phyloP scores from a whole-genome alignment of 2,797 vertebrate genomes.

The Etheostoma nigrum region DNA sequence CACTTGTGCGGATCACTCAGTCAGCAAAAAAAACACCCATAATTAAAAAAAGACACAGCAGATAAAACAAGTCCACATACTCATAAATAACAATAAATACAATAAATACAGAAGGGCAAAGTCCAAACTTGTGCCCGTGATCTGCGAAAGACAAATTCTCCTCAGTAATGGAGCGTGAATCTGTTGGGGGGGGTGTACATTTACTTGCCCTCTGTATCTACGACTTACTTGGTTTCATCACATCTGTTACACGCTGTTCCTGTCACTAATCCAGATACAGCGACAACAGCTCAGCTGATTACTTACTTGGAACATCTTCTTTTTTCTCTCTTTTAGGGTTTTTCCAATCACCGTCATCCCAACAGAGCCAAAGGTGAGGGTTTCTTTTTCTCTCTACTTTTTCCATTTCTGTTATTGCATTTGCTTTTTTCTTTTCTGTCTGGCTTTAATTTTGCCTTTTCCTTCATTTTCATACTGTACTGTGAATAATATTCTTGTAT shows the following conservation, averaged over 20 bases:
- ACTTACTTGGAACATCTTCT: conserved; percentile 38
- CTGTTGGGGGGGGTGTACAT: not conserved
- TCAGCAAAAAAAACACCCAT: too few relatives aligned
- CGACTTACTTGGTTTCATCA: not conserved
- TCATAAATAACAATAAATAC: too few relatives aligned
- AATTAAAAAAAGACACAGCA: too few relatives aligned
- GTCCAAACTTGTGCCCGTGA: too few relatives aligned
- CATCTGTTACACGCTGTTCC: not conserved
- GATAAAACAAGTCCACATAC: too few relatives aligned
- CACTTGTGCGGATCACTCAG: too few relatives aligned
- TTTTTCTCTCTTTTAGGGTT: conserved; percentile 52
- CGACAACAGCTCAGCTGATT: conserved; percentile 2
- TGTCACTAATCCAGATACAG: conserved; percentile 14
- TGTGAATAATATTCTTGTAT: too few relatives aligned
- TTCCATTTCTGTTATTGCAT: not conserved
- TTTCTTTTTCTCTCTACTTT: not conserved
- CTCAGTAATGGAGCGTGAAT: not conserved
- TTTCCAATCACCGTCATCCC: conserved; percentile 35
- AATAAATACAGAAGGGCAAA: too few relatives aligned
- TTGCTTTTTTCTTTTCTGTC: not conserved
- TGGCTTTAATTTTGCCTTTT: not conserved
- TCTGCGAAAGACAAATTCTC: not conserved
- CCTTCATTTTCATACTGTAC: too few relatives aligned
- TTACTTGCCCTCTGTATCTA: not conserved
- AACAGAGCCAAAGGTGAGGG: conserved; percentile 60